Evolutionary conservation across 2,888 invertebrate species (phyloP).

Genomic region (Clistopyga incitator): DNA sequence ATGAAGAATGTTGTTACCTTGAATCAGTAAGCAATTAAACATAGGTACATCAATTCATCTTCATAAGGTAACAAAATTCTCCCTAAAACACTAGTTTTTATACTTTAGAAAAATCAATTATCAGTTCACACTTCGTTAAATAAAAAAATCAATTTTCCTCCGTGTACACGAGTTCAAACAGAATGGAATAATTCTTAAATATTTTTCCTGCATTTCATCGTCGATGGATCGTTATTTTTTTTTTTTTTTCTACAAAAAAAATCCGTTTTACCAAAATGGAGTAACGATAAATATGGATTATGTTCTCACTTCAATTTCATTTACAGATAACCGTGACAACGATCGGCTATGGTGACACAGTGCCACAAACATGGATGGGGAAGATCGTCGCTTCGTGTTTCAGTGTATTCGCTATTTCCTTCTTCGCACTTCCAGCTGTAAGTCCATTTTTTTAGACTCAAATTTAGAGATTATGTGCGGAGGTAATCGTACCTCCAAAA

Average conservation of each 20-base stretch:
- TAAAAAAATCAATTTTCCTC: background rate
- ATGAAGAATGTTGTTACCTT: too few species aligned
- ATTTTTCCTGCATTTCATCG: conserved; percentile 12
- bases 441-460: conserved; percentile 82
- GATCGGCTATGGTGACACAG: conserved; percentile 94
- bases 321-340: conserved; percentile 92
- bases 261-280: background rate
- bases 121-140: too few species aligned
- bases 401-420: conserved; percentile 94
- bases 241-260: background rate
- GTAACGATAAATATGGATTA: background rate
- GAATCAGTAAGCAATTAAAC: too few species aligned
- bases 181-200: too few species aligned
- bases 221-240: conserved; percentile 40
- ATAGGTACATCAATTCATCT: too few species aligned
- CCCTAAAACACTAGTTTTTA: too few species aligned
- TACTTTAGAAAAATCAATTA: too few species aligned
- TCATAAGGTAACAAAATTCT: too few species aligned
- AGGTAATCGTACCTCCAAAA: background rate
- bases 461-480: background rate
- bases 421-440: conserved; percentile 94
- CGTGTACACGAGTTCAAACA: too few species aligned
- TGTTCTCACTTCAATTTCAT: conserved; percentile 12
- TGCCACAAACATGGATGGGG: conserved; percentile 95
- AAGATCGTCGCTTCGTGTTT: conserved; percentile 94